Evolutionary conservation across 2,888 invertebrate species (phyloP).

Genomic region (Thymelicus sylvestris): DNA sequence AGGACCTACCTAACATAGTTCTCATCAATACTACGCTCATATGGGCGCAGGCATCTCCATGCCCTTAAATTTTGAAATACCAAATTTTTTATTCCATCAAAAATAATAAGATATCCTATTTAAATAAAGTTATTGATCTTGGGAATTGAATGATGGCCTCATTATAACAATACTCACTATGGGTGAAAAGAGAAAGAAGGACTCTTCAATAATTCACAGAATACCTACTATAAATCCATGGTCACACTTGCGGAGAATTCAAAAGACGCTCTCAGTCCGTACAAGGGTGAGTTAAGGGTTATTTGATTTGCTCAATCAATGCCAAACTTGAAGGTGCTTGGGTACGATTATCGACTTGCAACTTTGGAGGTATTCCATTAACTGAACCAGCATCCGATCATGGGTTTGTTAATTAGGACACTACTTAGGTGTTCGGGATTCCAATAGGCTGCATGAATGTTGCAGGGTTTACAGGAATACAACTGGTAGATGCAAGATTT

Average conservation of each 20-base stretch:
- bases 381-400: neutral
- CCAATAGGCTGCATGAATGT: neutral
- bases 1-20: no score
- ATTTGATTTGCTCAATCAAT: conserved; percentile 71
- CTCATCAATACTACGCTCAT: no score
- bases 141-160: no score
- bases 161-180: no score
- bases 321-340: conserved; percentile 42
- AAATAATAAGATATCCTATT: no score
- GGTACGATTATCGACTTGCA: conserved; percentile 39
- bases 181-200: no score
- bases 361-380: neutral
- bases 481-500: no score
- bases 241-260: conserved; percentile 43
- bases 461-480: no score
- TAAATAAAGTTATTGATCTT: no score
- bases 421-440: neutral
- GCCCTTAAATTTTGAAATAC: no score
- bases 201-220: neutral
- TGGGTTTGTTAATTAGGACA: neutral
- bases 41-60: no score
- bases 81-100: no score
- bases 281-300: conserved; percentile 47
- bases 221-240: conserved; percentile 31
- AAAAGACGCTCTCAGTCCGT: conserved; percentile 34